Base-by-base conservation (phyloP, 2,113 vertebrate genomes). In the Mesocricetus auratus region DNA sequence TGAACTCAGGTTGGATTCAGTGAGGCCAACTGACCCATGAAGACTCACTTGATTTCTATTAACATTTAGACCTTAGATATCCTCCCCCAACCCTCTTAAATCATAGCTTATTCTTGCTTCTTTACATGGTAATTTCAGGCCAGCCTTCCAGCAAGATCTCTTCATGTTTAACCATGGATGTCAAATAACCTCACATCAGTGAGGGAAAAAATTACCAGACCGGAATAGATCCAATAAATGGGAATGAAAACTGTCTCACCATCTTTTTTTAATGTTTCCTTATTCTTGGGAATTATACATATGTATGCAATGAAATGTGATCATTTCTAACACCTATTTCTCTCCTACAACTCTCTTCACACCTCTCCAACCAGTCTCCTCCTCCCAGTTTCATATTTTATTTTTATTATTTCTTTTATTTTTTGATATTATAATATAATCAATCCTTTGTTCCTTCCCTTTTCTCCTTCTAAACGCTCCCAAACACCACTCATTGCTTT, bases 1-100 rank as follows among this genome's bases (percentile, higher is more conserved):
- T 47, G 15, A n/a, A 62, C 50, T 77, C 26, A 81, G 39, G 0
- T 19, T 31, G 13, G 4, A 3, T 13, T 56, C 39, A 79, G 8
- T 2, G 6, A 71, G 13, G 1, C 12, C 31, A 11, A 11, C 17
- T 86, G n/a, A 81, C 1, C 26, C 4, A 24, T 19, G 36, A 62
- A 62, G 21, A 0, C 45, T 71, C 31, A 4, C 3, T 58, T 50
- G 26, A 0, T 50, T 21, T 9, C 1, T 1, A 26, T 1, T 45
- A 4, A 36, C 39, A 12, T 19, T 3, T 3, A 53, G 29, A 0
- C 1, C 19, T 56, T 1, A 2, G 1, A 36, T 33, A 16, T 47
- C 3, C 3, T 75, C 60, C 8, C 17, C 16, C 47, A 21, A 12
- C 19, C 22, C 60, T 53, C 19, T 16, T 71, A 17, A 15, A 45